Percentiles rank a stretch among this genome's conserved stretches.
These are phyloP conservation scores for Trissolcus japonicus DNA, from an alignment of 2,888 invertebrate species.

Conservation along the genomic window DNA sequence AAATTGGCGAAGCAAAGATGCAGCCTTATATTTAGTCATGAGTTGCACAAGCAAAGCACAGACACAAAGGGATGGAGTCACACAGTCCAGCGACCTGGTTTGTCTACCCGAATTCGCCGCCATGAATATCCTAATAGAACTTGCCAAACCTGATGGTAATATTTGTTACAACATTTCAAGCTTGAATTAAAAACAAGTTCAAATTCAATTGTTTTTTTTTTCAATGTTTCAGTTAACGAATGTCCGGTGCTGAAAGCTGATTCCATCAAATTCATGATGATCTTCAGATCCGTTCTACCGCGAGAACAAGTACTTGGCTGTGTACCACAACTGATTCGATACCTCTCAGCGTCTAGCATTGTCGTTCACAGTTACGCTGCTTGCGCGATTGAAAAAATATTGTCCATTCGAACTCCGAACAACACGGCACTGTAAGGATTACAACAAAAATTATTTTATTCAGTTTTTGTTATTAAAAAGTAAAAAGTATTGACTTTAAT, in stretches of 20 bases:
- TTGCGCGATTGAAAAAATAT: constrained; percentile 91
- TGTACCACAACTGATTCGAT: constrained; percentile 87
- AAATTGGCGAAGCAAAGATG: constrained; percentile 97
- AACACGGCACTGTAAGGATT: constrained; percentile 77
- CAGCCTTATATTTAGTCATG: constrained; percentile 96
- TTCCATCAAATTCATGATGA: constrained; percentile 96
- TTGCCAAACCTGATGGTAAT: constrained; percentile 84
- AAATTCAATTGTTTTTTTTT: neutral
- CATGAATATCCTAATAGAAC: constrained; percentile 91
- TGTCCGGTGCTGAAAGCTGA: constrained; percentile 96
- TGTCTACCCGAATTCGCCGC: constrained; percentile 92
- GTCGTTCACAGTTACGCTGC: constrained; percentile 98
- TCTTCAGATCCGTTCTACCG: constrained; percentile 93
- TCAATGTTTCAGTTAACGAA: constrained; percentile 84
- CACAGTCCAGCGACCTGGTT: constrained; percentile 92
- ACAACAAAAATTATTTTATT: neutral
- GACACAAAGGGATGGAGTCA: constrained; percentile 93
- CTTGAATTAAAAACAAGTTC: neutral
- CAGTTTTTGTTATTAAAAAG: neutral
- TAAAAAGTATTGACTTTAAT: constrained; percentile 4
- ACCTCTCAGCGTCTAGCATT: constrained; percentile 85
- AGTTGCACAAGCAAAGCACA: constrained; percentile 93
- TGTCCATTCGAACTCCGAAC: constrained; percentile 83
- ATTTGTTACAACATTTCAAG: neutral
- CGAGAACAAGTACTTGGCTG: constrained; percentile 85